phyloP scores from a whole-genome alignment of 2,888 invertebrate species.

The Acheta domesticus region DNA sequence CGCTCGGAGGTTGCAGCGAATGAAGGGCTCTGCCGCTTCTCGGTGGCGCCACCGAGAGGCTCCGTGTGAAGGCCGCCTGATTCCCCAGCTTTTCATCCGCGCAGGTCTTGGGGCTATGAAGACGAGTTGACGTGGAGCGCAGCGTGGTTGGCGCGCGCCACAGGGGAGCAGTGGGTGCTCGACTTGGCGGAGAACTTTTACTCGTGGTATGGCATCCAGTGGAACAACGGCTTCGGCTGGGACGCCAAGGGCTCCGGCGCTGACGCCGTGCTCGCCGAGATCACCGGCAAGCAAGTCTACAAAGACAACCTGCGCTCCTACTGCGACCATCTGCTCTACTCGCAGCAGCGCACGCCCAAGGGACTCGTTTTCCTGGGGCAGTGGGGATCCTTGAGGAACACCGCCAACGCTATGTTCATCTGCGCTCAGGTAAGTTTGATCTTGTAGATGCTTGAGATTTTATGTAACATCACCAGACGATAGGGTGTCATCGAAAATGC shows the following conservation, averaged over 20 bases:
- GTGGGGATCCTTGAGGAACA: constrained; percentile 20
- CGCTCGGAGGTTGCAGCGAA: too few species aligned
- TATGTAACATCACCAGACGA: too few species aligned
- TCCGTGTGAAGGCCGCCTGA: too few species aligned
- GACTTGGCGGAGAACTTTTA: constrained; percentile 30
- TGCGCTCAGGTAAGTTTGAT: constrained; percentile 37
- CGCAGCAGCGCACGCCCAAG: constrained; percentile 26
- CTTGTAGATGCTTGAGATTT: too few species aligned
- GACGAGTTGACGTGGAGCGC: constrained; percentile 37
- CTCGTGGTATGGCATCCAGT: background rate
- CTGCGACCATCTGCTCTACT: background rate
- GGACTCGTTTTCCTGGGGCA: constrained; percentile 24
- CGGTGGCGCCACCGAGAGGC: too few species aligned
- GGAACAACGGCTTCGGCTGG: constrained; percentile 23
- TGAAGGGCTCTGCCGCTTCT: too few species aligned
- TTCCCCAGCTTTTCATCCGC: too few species aligned
- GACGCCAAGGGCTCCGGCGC: constrained; percentile 24
- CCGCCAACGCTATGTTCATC: constrained; percentile 40
- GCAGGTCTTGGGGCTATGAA: constrained; percentile 26
- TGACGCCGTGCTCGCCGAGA: background rate
- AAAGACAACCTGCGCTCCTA: background rate
- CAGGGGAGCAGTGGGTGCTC: constrained; percentile 35
- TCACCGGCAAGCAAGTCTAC: background rate
- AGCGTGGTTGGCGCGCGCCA: constrained; percentile 38
- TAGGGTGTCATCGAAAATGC: too few species aligned